Evolutionary conservation across 2,797 vertebrate species (phyloP).

Genomic region (Chrosomus eos): DNA sequence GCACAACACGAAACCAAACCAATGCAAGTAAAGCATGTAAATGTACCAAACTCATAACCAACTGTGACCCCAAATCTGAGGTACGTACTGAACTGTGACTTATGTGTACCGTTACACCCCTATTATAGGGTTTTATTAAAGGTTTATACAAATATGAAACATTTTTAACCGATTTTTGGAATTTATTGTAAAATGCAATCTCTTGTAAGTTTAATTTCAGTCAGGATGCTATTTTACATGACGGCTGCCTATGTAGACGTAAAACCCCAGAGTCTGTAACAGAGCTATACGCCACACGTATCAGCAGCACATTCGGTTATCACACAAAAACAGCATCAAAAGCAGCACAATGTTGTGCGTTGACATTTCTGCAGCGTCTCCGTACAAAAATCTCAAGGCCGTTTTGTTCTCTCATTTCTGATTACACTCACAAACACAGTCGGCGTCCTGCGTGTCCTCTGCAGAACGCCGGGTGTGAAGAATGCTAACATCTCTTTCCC

Average conservation of each 20-base stretch:
- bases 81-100: no score
- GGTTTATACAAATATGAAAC: no score
- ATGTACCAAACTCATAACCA: no score
- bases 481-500: constrained; percentile 57
- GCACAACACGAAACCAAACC: no score
- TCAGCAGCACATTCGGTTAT: neutral
- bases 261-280: neutral
- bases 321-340: neutral
- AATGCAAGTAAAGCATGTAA: no score
- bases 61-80: no score
- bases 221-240: neutral
- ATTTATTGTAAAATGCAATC: neutral
- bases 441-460: constrained; percentile 15
- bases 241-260: neutral
- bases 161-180: neutral
- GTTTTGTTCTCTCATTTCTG: neutral
- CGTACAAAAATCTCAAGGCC: neutral
- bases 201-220: neutral
- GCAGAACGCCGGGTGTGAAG: neutral
- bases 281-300: neutral
- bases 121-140: no score
- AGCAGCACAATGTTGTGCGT: neutral
- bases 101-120: no score
- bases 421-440: constrained; percentile 32
- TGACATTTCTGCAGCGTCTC: neutral